Evolutionary conservation across 2,888 invertebrate genomes (phyloP), one percentile per base, ranked within the genome.

Genomic region (Julus scandinavius): DNA sequence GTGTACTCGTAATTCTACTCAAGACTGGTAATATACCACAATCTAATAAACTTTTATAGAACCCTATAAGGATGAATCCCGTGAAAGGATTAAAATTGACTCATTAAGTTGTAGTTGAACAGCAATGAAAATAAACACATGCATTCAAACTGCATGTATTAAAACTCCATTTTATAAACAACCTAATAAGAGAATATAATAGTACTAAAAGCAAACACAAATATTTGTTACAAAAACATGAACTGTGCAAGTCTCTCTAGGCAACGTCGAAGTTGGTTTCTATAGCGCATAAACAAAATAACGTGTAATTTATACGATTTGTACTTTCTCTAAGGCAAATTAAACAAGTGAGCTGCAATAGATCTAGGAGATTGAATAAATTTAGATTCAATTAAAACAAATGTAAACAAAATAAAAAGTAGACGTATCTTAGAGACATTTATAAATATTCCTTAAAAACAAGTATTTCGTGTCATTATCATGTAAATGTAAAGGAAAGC

Each of bases 211-310:
- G 45, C 63, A 63, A 63, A 3, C 6, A n/a, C 29, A 15, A 63
- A n/a, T 17, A 5, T 17, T 63, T 63, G n/a, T 63, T 17, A 63
- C 63, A n/a, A 63, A 63, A n/a, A 17, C 63, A 63, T 20, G 63
- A 6, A 63, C 2, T 3, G 4, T 63, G 7, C n/a, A 15, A 45
- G 3, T 13, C 54, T 63, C 63, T 63, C 63, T n/a, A 63, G 7
- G 63, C 17, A 63, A 63, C 63, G n/a, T 63, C 45, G n/a, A 63
- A 63, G 63, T 63, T 63, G 63, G 63, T 63, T 63, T 63, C 63
- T 63, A 63, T n/a, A 63, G 63, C 20, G n/a, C 63, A 6, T 6
- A n/a, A 5, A 63, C n/a, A n/a, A 63, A 17, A n/a, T 17, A 17
- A 63, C 17, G 2, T 63, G 17, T 20, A 63, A 63, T 63, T 63